These are phyloP conservation scores for Philopotamus ludificatus DNA, from an alignment of 1,140 invertebrate species.

Conservation along the genomic window DNA sequence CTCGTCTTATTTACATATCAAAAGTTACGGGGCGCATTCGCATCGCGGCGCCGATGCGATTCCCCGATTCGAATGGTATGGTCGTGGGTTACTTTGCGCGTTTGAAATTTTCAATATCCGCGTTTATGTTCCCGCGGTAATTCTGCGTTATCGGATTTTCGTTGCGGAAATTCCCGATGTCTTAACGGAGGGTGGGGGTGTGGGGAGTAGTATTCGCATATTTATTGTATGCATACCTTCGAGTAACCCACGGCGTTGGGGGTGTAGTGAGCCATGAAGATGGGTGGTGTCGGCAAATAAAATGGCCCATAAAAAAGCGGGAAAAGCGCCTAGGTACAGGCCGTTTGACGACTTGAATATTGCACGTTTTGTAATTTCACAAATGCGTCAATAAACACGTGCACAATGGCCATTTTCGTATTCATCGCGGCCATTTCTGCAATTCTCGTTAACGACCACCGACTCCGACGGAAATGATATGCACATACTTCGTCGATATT, in stretches of 20 bases:
- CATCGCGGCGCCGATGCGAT: neutral
- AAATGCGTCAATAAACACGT: conserved; percentile 23
- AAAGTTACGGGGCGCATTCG: neutral
- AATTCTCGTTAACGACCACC: too few species aligned
- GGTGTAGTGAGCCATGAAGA: conserved; percentile 21
- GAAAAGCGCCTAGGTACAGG: conserved; percentile 14
- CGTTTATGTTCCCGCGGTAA: neutral
- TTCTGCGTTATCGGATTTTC: conserved; percentile 22
- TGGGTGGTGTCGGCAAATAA: conserved; percentile 29
- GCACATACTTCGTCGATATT: too few species aligned
- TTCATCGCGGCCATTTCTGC: neutral
- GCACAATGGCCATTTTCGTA: conserved; percentile 8
- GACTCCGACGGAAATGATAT: too few species aligned
- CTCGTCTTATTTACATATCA: conserved; percentile 27
- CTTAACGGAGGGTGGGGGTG: neutral
- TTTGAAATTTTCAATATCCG: conserved; percentile 17
- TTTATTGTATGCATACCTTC: conserved; percentile 22
- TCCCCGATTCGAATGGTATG: too few species aligned
- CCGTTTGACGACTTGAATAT: conserved; percentile 30
- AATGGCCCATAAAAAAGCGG: conserved; percentile 41
- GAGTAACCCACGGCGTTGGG: conserved; percentile 22
- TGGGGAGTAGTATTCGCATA: conserved; percentile 11
- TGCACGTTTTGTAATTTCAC: conserved; percentile 34
- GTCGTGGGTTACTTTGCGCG: conserved; percentile 8
- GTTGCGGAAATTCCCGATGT: neutral